These are phyloP conservation scores for Cyprinella venusta DNA, from an alignment of 2,797 vertebrate genomes.

Conservation along the genomic window DNA sequence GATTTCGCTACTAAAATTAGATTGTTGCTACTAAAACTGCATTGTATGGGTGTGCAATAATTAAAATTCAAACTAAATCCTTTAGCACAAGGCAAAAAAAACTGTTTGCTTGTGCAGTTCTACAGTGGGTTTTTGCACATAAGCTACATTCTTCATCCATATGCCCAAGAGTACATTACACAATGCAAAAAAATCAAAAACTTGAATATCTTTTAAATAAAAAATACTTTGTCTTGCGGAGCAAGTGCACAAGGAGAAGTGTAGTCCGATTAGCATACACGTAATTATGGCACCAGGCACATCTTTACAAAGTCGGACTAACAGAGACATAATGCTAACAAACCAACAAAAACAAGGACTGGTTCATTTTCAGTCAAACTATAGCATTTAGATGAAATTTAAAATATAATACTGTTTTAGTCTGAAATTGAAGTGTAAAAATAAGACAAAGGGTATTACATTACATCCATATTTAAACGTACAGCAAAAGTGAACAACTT, in stretches of 20 bases:
- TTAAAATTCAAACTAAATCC: neutral
- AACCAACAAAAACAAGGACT: neutral
- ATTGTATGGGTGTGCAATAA: neutral
- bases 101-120: neutral
- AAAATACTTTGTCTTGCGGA: neutral
- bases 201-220: neutral
- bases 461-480: neutral
- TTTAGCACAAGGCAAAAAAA: neutral
- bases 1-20: constrained; percentile 6
- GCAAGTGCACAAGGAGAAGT: neutral
- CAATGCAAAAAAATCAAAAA: neutral
- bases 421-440: neutral
- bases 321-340: too few species aligned
- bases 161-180: neutral
- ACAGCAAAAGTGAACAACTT: neutral
- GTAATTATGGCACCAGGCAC: neutral
- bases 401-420: neutral
- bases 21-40: constrained; percentile 7
- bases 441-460: neutral
- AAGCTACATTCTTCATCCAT: neutral
- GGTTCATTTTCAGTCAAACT: neutral
- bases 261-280: neutral
- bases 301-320: neutral
- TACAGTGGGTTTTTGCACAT: neutral
- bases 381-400: neutral